Base-by-base conservation (phyloP, 2,888 invertebrate species). In the Charanyca ferruginea region DNA sequence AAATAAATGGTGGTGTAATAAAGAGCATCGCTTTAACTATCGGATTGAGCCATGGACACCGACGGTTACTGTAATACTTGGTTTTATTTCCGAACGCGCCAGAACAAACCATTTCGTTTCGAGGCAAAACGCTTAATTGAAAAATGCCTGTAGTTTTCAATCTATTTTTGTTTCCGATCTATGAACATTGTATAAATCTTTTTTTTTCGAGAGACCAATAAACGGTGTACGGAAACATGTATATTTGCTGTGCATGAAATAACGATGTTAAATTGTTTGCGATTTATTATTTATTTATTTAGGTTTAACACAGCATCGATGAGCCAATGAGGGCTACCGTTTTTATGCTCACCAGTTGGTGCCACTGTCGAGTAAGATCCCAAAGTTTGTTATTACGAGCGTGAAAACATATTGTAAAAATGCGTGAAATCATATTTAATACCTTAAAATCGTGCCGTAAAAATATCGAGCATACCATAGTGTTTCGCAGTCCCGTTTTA, bases 1-100 rank as follows among this genome's bases (percentile, higher is more conserved):
- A 90, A 90, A 88, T 90, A 88, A 89, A 90, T 86, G 81, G 83
- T 83, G 73, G 78, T 79, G 80, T 79, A 82, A 85, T 87, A 89
- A 86, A 88, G 81, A 85, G 78, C 79, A 78, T 77, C 70, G 79
- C 70, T 86, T 82, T 85, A 82, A 85, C 83, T 79, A 81, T 83
- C 76, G 82, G 76, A 89, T 88, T 86, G 86, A 83, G 86, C 81
- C 79, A 87, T 85, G 85, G 80, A 87, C 76, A 85, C 81, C 73
- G 59, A 61, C 68, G 79, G 83, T 80, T 82, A 78, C 79, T 76
- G 79, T 87, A 86, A 89, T 90, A 88, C 90, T 89, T 85, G 85
- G 84, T 87, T 89, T 89, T 84, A 87, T 86, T 85, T 80, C 58
- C 66, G 55, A 69, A 45, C 57, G 65, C 55, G 65, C 55, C 55